phyloP scores from a whole-genome alignment of 2,888 invertebrate species.

The Kuschelorhynchus macadamiae region DNA sequence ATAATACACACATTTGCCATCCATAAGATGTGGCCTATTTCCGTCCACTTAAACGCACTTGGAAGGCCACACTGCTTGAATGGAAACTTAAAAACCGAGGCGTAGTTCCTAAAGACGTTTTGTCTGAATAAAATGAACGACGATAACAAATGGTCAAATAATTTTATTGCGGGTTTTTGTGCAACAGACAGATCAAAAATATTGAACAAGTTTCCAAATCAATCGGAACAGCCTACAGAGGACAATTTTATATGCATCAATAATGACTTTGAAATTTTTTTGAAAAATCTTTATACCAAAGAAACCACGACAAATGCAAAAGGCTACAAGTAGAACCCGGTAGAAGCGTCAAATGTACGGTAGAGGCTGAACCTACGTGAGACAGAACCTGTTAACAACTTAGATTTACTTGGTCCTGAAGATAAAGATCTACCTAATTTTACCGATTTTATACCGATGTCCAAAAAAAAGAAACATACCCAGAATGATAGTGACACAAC shows the following conservation, averaged over 20 bases:
- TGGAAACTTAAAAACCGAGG: too few species aligned
- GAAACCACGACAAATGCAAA: constrained; percentile 5
- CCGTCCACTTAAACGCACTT: not conserved
- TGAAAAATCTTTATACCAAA: constrained; percentile 13
- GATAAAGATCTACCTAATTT: constrained; percentile 4
- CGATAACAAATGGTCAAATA: constrained; percentile 1
- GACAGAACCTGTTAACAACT: not conserved
- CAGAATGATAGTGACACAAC: constrained; percentile 1
- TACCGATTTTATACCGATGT: constrained; percentile 1
- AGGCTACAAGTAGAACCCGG: constrained; percentile 7
- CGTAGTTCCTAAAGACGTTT: too few species aligned
- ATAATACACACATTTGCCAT: too few species aligned
- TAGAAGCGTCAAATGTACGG: constrained; percentile 6
- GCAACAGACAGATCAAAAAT: not conserved
- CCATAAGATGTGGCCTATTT: constrained; percentile 4
- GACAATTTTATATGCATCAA: constrained; percentile 1
- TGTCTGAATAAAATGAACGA: constrained; percentile 2
- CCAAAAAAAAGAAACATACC: constrained; percentile 9
- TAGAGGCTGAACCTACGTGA: not conserved
- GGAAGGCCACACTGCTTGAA: too few species aligned
- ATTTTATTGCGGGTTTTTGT: not conserved
- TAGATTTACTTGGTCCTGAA: not conserved
- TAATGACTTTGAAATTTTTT: constrained; percentile 5
- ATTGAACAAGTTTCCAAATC: not conserved
- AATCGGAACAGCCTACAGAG: not conserved